Evolutionary conservation across 2,797 vertebrate genomes (phyloP).

Genomic region (Onychomys torridus): DNA sequence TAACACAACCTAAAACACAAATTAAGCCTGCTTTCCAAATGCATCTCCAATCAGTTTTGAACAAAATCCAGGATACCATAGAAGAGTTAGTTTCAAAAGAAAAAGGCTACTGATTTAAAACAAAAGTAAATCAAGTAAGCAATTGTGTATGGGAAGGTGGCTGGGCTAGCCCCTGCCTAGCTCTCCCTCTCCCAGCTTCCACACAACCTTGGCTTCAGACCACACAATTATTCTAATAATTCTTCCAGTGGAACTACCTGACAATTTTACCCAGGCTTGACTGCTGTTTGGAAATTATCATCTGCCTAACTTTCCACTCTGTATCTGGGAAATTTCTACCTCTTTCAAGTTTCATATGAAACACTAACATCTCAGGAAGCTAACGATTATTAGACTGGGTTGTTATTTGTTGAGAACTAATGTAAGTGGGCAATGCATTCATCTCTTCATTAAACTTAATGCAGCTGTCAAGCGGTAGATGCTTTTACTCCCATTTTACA

Average conservation of each 20-base stretch:
- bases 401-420: neutral
- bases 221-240: neutral
- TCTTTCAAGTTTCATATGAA: slow-evolving; percentile 37
- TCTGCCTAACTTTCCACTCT: neutral
- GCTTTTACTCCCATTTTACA: slow-evolving; percentile 5
- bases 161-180: neutral
- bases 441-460: neutral
- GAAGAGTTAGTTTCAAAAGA: neutral
- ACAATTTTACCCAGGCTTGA: neutral
- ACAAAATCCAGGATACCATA: neutral
- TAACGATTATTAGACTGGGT: neutral
- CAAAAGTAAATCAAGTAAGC: neutral
- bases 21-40: neutral
- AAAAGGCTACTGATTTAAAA: neutral
- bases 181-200: neutral
- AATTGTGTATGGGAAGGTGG: neutral
- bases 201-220: neutral
- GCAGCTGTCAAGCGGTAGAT: neutral
- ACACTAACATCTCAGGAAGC: neutral
- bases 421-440: no score
- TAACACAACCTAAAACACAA: neutral
- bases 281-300: neutral
- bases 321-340: neutral
- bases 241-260: neutral
- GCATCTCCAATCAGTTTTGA: neutral